Evolutionary conservation across 2,797 vertebrate species (phyloP).

Genomic region (Cephalopachus bancanus): DNA sequence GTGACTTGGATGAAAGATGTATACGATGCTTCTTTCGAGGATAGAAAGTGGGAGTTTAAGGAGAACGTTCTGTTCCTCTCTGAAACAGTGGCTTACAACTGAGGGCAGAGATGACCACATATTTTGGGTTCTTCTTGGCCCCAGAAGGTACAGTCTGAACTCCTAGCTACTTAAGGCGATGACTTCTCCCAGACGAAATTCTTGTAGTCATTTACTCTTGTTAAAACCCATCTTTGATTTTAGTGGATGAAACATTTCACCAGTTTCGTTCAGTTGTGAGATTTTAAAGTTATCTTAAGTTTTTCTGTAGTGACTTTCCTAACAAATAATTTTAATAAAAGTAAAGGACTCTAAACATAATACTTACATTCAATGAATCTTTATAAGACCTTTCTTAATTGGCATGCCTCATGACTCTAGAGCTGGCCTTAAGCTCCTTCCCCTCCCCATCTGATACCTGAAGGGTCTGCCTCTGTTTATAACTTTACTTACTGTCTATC

Average conservation of each 20-base stretch:
- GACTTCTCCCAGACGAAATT: neutral
- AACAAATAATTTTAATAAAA: neutral
- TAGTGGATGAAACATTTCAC: neutral
- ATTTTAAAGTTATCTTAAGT: neutral
- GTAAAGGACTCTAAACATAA: neutral
- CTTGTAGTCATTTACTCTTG: neutral
- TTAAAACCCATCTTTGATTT: neutral
- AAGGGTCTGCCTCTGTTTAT: neutral
- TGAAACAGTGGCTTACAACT: accelerated
- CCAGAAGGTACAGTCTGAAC: neutral
- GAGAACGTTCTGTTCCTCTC: accelerated
- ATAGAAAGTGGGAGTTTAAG: accelerated
- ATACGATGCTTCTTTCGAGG: accelerated
- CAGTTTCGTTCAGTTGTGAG: too few relatives aligned
- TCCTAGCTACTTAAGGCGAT: neutral
- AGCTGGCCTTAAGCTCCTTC: accelerated
- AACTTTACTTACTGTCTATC: neutral
- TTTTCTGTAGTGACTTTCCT: neutral
- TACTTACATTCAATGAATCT: neutral
- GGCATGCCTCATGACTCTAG: neutral
- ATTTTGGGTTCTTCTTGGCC: neutral
- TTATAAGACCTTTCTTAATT: neutral
- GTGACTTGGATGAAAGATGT: neutral
- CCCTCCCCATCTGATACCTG: neutral
- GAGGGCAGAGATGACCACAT: neutral